Evolutionary conservation across 2,113 vertebrate genomes (phyloP), one percentile per base, ranked within the genome.

Genomic region (Chaenocephalus aceratus): DNA sequence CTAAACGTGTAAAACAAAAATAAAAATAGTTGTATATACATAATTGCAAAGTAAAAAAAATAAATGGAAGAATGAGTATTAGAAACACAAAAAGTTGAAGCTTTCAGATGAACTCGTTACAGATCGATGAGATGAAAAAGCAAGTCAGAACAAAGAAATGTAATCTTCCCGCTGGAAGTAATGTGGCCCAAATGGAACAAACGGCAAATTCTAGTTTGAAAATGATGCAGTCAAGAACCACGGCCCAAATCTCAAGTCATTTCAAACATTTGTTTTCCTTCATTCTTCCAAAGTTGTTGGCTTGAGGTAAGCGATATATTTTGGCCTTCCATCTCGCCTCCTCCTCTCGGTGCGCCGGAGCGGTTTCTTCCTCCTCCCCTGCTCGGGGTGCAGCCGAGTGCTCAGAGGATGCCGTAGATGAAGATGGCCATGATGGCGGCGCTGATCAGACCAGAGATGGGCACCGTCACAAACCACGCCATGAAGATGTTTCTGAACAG

Each of bases 401-500:
- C 72, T 83, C 60, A 64, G 13, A 94, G 84, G 87, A 97, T 89
- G 41, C 89, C 88, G 0, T 93, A 95, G 59, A 71, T 95, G 93
- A 99, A 96, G 71, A 99, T 41, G 0, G 97, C 98, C 98, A 99
- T 99, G 79, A 99, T 96, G 79, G 95, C 97, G 0, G 98, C 97
- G 0, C 98, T 99, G 92, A 99, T 97, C 49, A 99, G 86, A 2
- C 97, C 97, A 0, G 98, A 97, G 86, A 99, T 99, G 48, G 98
- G 98, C 46, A 99, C 98, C 0, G 98, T 99, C 82, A 99, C 98
- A 0, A 99, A 99, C 98, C 98, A 99, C 1, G 98, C 98, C 97
- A 99, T 92, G 88, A 99, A 99, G 94, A 99, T 99, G 91, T 99
- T 99, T 10, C 97, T 96, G 90, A 99, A 99, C 49, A 99, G 96